Conservation (phyloP, 1,140 invertebrate species). For the Dinoponera quadriceps region DNA sequence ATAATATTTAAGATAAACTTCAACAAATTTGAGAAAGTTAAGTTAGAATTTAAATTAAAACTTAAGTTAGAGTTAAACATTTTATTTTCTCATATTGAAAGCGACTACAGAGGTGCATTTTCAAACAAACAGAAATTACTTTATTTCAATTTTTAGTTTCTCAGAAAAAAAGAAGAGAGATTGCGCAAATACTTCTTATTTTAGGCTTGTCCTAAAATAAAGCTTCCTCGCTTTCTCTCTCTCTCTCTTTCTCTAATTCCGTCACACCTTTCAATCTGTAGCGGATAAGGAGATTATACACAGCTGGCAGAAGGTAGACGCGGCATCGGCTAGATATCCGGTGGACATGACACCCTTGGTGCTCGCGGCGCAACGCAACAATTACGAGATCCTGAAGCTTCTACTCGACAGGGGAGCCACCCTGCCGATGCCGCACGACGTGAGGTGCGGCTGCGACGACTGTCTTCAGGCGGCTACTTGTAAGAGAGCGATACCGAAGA, state of each 20-base stretch:
- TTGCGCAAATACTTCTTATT: no score
- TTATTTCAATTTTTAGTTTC: no score
- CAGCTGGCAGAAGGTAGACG: conserved; percentile 95
- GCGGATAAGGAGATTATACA: conserved; percentile 80
- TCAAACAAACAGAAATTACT: no score
- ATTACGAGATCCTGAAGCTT: conserved; percentile 97
- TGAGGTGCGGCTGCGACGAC: conserved; percentile 93
- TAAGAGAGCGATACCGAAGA: conserved; percentile 77
- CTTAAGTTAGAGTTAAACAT: no score
- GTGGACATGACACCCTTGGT: conserved; percentile 97
- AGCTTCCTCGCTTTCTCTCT: no score
- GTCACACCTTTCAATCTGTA: conserved; percentile 1
- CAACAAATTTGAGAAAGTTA: no score
- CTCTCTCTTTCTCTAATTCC: neutral
- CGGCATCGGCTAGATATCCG: conserved; percentile 93
- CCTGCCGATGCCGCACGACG: conserved; percentile 94
- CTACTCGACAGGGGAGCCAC: conserved; percentile 94
- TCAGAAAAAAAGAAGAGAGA: no score
- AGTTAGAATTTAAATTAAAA: no score
- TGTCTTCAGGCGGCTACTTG: conserved; percentile 90
- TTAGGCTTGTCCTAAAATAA: no score
- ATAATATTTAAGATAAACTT: no score
- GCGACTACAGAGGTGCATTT: no score
- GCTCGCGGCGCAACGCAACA: conserved; percentile 96
- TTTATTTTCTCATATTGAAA: no score